Evolutionary conservation across 2,113 vertebrate species (phyloP).

Genomic region (Hemiprocne comata): DNA sequence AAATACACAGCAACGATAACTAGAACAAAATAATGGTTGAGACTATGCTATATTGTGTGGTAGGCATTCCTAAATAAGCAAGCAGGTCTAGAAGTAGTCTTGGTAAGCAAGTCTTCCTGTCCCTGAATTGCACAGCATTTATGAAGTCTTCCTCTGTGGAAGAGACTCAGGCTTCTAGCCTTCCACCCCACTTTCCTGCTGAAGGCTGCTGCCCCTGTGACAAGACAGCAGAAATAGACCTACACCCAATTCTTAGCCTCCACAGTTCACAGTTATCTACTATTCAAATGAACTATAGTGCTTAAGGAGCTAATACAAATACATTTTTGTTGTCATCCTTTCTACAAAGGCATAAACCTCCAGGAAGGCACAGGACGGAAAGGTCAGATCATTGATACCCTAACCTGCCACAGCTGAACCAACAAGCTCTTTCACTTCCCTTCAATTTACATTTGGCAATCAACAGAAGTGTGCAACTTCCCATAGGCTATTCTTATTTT

Average conservation of each 20-base stretch:
- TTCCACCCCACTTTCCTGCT: not conserved
- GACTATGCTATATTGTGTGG: not conserved
- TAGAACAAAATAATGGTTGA: not conserved
- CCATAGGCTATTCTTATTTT: slow-evolving; percentile 42
- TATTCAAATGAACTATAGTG: not conserved
- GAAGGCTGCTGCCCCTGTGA: not conserved
- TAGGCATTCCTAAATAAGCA: not conserved
- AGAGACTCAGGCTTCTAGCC: not conserved
- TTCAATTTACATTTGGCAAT: not conserved
- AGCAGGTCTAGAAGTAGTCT: not conserved
- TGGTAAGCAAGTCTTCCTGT: not conserved
- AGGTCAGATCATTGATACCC: not conserved
- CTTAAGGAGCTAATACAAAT: not conserved
- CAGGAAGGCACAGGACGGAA: not conserved
- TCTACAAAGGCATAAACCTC: not conserved
- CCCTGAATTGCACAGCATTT: not conserved
- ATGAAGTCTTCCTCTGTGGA: not conserved
- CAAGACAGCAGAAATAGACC: not conserved
- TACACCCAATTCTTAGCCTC: not conserved
- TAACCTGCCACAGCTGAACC: slow-evolving; percentile 29
- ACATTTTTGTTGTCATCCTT: not conserved
- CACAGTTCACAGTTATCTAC: not conserved
- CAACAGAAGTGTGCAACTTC: slow-evolving; percentile 4
- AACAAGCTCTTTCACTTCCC: slow-evolving; percentile 8
- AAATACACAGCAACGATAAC: not conserved